Conservation (phyloP, 2,113 vertebrate genomes). For the Sphaerodactylus townsendi region DNA sequence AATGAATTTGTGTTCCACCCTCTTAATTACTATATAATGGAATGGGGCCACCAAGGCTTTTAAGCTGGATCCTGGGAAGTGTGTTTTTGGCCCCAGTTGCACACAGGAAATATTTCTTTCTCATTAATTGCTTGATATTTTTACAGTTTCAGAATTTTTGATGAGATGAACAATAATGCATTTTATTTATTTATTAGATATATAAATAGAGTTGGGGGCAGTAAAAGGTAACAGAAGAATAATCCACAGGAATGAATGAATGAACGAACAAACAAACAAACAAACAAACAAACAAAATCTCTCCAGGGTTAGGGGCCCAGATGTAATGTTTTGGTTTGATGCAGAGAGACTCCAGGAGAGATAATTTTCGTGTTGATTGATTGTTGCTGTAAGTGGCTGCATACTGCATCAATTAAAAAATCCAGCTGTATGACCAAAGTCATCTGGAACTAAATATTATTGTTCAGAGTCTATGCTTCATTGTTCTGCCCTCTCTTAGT, state of each 20-base stretch:
- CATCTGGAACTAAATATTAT: not conserved
- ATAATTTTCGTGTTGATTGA: not conserved
- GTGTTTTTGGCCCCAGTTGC: not conserved
- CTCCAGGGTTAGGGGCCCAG: constrained; percentile 3
- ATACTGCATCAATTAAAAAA: not conserved
- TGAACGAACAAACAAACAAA: not conserved
- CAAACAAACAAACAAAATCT: not conserved
- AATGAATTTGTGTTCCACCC: not conserved
- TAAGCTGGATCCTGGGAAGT: not conserved
- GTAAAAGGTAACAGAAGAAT: not conserved
- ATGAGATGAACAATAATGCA: not conserved
- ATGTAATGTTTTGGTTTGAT: not conserved
- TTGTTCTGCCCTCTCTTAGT: not conserved
- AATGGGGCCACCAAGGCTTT: not conserved
- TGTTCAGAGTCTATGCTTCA: not conserved
- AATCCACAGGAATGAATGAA: not conserved
- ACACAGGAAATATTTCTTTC: not conserved
- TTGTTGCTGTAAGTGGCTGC: not conserved
- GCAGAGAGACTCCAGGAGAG: not conserved
- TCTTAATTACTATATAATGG: not conserved
- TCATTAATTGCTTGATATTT: not conserved
- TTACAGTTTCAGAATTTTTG: not conserved
- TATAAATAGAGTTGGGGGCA: constrained; percentile 15
- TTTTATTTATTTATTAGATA: constrained; percentile 15
- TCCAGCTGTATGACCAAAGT: not conserved